A percentile compares a stretch with the other conserved stretches of the same genome.
Evolutionary conservation across 2,797 vertebrate genomes (phyloP).

Genomic region (Oreochromis mossambicus): DNA sequence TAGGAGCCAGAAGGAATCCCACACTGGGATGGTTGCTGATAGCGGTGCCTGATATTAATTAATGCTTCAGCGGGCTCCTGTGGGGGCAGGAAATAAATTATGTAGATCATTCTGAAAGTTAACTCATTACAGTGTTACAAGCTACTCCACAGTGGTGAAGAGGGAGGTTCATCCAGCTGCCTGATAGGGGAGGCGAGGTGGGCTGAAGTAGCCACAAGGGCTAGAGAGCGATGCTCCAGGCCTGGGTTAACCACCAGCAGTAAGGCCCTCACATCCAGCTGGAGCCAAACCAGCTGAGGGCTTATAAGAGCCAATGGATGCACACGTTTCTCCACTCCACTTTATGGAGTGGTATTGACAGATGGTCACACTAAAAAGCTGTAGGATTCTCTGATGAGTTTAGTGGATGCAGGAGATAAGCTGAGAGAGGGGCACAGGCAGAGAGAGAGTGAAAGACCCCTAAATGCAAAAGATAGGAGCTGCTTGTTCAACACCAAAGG

Average conservation of each 20-base stretch:
- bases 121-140: conserved; percentile 71
- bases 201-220: conserved; percentile 55
- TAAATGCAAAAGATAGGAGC: conserved; percentile 41
- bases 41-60: conserved; percentile 72
- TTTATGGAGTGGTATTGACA: conserved; percentile 72
- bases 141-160: conserved; percentile 54
- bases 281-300: conserved; percentile 59
- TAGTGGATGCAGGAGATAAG: conserved; percentile 43
- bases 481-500: conserved; percentile 58
- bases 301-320: conserved; percentile 48
- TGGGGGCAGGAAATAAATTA: conserved; percentile 71
- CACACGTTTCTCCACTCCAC: conserved; percentile 57
- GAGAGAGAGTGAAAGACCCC: conserved; percentile 8
- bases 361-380: conserved; percentile 70
- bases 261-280: conserved; percentile 49
- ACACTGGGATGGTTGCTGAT: conserved; percentile 67
- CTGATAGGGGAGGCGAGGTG: conserved; percentile 41
- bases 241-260: conserved; percentile 51
- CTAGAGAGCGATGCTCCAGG: conserved; percentile 44
- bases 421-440: background rate
- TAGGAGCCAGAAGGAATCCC: conserved; percentile 69
- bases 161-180: conserved; percentile 59
- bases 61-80: conserved; percentile 68
- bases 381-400: conserved; percentile 62
- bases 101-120: conserved; percentile 73